phyloP scores from a whole-genome alignment of 2,888 invertebrate genomes.

The Malacosoma neustria region DNA sequence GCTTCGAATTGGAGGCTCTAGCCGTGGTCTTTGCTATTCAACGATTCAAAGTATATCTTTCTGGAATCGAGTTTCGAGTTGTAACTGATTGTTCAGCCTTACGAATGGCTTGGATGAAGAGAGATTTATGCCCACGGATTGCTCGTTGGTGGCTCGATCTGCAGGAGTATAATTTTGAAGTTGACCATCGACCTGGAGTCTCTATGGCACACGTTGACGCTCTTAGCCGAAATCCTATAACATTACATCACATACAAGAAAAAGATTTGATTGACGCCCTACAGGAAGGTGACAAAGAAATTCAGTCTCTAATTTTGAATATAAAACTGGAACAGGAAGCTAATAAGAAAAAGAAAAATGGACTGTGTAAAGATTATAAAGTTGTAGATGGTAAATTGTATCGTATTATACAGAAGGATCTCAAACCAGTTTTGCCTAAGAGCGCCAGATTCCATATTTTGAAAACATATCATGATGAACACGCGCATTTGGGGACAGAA shows the following conservation, averaged over 20 bases:
- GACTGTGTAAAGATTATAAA: too few relatives aligned
- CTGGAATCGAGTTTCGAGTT: conserved; percentile 8
- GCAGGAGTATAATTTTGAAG: conserved; percentile 8
- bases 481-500: not conserved
- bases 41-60: conserved; percentile 7
- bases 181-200: conserved; percentile 13
- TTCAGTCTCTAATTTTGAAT: too few relatives aligned
- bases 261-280: not conserved
- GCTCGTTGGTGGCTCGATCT: conserved; percentile 16
- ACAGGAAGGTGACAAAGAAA: not conserved
- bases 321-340: too few relatives aligned
- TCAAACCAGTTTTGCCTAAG: not conserved
- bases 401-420: too few relatives aligned
- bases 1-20: conserved; percentile 16
- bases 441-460: not conserved
- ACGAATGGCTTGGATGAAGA: conserved; percentile 9
- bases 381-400: too few relatives aligned
- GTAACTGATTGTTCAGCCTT: conserved; percentile 13
- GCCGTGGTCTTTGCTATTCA: conserved; percentile 12
- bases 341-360: too few relatives aligned
- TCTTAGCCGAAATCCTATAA: not conserved
- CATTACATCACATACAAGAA: not conserved
- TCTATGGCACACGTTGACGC: conserved; percentile 14
- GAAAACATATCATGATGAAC: too few relatives aligned
- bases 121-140: conserved; percentile 13